Percentiles rank a stretch among this genome's conserved stretches.
Evolutionary conservation across 1,140 invertebrate genomes (phyloP).

Genomic region (Conus betulinus): DNA sequence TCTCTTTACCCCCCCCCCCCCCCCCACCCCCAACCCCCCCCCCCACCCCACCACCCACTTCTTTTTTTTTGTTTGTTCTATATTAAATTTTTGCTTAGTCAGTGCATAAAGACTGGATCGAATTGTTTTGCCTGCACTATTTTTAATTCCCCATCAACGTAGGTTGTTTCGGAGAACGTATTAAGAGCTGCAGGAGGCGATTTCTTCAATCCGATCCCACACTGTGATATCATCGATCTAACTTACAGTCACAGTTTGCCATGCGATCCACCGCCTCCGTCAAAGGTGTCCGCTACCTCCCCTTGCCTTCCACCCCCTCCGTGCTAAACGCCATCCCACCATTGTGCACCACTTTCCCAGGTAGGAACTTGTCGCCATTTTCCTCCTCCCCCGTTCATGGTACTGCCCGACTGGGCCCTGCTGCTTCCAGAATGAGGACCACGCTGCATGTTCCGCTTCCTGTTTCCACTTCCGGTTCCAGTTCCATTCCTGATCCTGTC

Average conservation of each 20-base stretch:
- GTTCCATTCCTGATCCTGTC: too few relatives aligned
- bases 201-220: too few relatives aligned
- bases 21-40: too few relatives aligned
- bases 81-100: too few relatives aligned
- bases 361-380: not conserved
- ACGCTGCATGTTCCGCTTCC: not conserved
- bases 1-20: too few relatives aligned
- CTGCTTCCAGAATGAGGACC: not conserved
- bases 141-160: too few relatives aligned
- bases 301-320: not conserved
- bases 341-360: not conserved
- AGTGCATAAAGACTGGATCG: too few relatives aligned
- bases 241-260: constrained; percentile 8
- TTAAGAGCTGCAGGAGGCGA: too few relatives aligned
- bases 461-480: not conserved
- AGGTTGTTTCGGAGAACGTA: too few relatives aligned
- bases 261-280: not conserved
- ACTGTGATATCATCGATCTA: not conserved
- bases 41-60: too few relatives aligned
- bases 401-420: not conserved
- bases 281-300: not conserved
- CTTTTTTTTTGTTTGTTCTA: too few relatives aligned
- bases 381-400: not conserved
- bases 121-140: too few relatives aligned
- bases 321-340: not conserved